Percentiles rank a stretch among this genome's conserved stretches.
Conservation (phyloP, 2,113 vertebrate genomes). For the Strix aluco region DNA sequence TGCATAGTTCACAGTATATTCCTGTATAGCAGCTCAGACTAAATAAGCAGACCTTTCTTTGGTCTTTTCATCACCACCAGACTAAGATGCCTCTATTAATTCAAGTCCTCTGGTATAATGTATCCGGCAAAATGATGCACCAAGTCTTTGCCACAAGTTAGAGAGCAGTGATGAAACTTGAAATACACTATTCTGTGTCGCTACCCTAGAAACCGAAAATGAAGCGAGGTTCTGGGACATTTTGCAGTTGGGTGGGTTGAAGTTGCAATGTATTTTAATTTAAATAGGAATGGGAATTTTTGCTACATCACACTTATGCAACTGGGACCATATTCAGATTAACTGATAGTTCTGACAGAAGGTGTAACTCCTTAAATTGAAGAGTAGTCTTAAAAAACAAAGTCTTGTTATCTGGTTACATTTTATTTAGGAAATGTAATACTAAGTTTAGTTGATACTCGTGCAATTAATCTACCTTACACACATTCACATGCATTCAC, state of each 20-base stretch:
- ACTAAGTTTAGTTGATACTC: not conserved
- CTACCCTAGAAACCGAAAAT: not conserved
- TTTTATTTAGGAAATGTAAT: not conserved
- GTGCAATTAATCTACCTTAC: not conserved
- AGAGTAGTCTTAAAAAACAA: not conserved
- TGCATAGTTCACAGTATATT: not conserved
- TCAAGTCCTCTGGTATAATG: not conserved
- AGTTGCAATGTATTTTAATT: slow-evolving; percentile 8
- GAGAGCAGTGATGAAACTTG: not conserved
- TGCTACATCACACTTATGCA: not conserved
- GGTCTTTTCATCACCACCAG: not conserved
- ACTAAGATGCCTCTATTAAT: not conserved
- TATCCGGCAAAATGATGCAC: not conserved
- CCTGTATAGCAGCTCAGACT: not conserved
- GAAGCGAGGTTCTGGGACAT: not conserved
- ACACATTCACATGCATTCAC: not conserved
- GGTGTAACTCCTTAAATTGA: not conserved
- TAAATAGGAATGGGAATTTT: not conserved
- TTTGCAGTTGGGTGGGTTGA: not conserved
- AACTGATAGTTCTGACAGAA: not conserved
- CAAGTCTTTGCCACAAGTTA: slow-evolving; percentile 12
- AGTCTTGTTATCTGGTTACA: not conserved
- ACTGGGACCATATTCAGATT: not conserved
- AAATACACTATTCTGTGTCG: not conserved
- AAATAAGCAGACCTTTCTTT: slow-evolving; percentile 7